Base-by-base conservation (phyloP, 35 echinoderm and acorn worm species). In the Lytechinus pictus region DNA sequence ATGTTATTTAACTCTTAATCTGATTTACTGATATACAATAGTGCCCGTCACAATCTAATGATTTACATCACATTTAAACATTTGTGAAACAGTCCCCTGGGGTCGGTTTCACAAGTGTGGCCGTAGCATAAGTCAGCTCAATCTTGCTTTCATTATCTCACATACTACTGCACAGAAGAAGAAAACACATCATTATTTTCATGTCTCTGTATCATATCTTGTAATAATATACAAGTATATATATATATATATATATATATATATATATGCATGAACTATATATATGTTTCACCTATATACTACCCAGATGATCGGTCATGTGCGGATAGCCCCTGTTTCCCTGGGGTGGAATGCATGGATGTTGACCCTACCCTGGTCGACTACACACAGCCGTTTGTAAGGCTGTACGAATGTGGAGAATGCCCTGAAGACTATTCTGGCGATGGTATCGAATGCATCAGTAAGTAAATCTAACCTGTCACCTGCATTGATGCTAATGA, bases 381-480 rank as follows among this genome's bases (percentile, higher is more conserved):
- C 91, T 95, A 92, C 28, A 89, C 95, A 13, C 94, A 95, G 54
- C 89, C 94, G 11, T 66, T 93, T 51, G 96, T 97, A 16, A 61
- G 52, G 55, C 61, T 93, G 9, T 95, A 87, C 24, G 96, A 97
- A 61, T 97, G 96, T 92, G 96, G 96, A 86, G 87, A 86, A 27
- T 97, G 96, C 86, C 96, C 96, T 13, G 96, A 97, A 27, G 96
- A 60, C 5, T 95, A 87, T n/a, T 92, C 92, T 1, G 96, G 96
- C 14, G 96, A 97, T 88, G 96, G 96, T 27, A 87, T 55, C 6
- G 95, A 97, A 27, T 97, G 96, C 53, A 93, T 92, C 16, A 8
- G 96, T 97, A 94, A 96, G 94, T 79, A 79, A 16, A 79, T 14
- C 16, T 11, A 58, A 44, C 33, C 33, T 44, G 33, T 44, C 33